phyloP scores from a whole-genome alignment of 2,797 vertebrate species.

The Enteromius trimaculatus region DNA sequence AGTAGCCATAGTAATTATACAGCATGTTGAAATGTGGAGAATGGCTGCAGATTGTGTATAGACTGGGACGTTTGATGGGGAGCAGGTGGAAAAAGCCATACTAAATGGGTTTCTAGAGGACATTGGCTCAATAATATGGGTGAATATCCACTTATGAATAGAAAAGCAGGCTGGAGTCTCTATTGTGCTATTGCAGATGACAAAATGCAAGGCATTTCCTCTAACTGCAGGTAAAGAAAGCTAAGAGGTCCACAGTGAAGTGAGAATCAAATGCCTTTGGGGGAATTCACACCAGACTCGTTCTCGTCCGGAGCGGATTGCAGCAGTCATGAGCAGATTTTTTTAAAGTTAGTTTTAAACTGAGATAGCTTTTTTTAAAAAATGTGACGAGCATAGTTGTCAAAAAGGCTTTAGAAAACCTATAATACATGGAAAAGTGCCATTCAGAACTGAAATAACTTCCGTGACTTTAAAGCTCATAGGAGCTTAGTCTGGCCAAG shows the following conservation, averaged over 20 bases:
- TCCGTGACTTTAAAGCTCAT: too few relatives aligned
- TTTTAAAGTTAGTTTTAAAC: not conserved
- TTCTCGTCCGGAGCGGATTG: not conserved
- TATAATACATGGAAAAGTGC: not conserved
- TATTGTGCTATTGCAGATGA: slow-evolving; percentile 7
- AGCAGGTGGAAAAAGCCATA: slow-evolving; percentile 51
- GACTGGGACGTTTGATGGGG: slow-evolving; percentile 37
- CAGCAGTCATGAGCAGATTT: not conserved
- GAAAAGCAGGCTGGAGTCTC: slow-evolving; percentile 18
- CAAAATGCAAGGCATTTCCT: slow-evolving; percentile 15
- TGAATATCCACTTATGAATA: slow-evolving; percentile 48
- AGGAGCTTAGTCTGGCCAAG: too few relatives aligned
- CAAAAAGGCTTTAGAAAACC: not conserved
- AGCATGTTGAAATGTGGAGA: slow-evolving; percentile 42
- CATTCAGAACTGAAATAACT: not conserved
- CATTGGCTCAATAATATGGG: slow-evolving; percentile 33
- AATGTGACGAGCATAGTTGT: not conserved
- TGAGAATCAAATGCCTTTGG: not conserved
- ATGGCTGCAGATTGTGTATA: slow-evolving; percentile 47
- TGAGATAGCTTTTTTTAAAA: not conserved
- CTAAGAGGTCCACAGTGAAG: not conserved
- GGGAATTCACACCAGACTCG: not conserved
- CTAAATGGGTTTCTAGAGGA: slow-evolving; percentile 49
- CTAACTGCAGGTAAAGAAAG: slow-evolving; percentile 9
- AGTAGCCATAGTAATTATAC: slow-evolving; percentile 49